These are phyloP conservation scores for Cyanistes caeruleus DNA, from an alignment of 2,113 vertebrate species.

Conservation along the genomic window DNA sequence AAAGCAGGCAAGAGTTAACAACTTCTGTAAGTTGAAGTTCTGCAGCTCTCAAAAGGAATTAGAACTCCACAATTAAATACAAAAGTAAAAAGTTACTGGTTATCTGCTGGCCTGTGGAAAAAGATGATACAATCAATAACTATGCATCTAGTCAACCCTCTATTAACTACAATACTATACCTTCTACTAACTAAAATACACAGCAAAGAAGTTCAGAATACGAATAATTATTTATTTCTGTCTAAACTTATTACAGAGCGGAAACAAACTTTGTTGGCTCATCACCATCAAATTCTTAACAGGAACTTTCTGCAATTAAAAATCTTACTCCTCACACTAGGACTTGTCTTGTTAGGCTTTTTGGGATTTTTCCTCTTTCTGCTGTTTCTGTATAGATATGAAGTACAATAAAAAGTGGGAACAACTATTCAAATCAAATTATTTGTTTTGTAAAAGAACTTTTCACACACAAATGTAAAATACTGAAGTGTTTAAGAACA, in stretches of 20 bases:
- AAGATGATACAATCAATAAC: fast-evolving
- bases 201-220: not conserved
- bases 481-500: not conserved
- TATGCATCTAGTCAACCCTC: not conserved
- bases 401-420: not conserved
- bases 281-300: not conserved
- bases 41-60: not conserved
- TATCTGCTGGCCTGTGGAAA: not conserved
- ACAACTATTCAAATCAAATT: not conserved
- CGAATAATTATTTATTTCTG: not conserved
- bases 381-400: not conserved
- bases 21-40: not conserved
- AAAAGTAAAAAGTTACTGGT: not conserved
- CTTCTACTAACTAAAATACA: not conserved
- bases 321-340: not conserved
- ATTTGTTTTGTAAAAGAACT: not conserved
- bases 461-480: not conserved
- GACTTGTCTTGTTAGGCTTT: not conserved
- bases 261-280: not conserved
- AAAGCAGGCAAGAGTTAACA: not conserved
- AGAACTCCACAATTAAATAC: not conserved
- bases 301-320: not conserved
- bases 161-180: no score
- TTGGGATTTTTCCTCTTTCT: fast-evolving
- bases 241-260: not conserved